Percentiles rank a stretch among this genome's conserved stretches.
phyloP scores from a whole-genome alignment of 2,888 invertebrate species.

The Cephus spinipes region DNA sequence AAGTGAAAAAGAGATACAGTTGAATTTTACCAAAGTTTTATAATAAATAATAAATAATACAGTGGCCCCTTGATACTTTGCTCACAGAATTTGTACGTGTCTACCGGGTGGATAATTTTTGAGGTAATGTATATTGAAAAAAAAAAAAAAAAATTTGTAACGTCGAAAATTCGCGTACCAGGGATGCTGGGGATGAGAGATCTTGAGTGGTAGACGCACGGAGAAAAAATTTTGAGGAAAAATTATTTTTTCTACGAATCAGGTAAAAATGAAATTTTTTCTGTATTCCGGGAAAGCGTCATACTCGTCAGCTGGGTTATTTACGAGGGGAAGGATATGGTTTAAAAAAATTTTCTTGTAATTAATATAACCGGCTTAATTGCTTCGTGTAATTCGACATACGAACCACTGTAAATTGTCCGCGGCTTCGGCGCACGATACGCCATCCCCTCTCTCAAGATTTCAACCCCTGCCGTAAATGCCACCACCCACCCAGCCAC shows the following conservation, averaged over 20 bases:
- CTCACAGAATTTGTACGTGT: too few relatives aligned
- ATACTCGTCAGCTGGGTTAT: neutral
- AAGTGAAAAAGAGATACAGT: too few relatives aligned
- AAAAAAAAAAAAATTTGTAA: too few relatives aligned
- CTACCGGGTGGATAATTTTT: too few relatives aligned
- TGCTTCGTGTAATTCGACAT: neutral
- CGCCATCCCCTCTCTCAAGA: neutral
- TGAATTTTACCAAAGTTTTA: slow-evolving; percentile 12
- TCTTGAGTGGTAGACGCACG: too few relatives aligned
- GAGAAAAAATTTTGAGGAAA: too few relatives aligned
- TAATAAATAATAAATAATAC: slow-evolving; percentile 27
- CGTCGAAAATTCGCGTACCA: too few relatives aligned
- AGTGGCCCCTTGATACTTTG: neutral
- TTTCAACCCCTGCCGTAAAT: neutral
- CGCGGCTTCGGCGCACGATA: neutral
- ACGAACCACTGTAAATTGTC: neutral
- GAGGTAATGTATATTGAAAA: too few relatives aligned
- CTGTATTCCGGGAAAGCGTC: neutral
- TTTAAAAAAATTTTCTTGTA: neutral
- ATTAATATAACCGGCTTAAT: neutral
- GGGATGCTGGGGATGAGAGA: too few relatives aligned
- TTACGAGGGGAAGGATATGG: neutral
- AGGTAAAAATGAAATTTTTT: neutral
- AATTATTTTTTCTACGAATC: too few relatives aligned
- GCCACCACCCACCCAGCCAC: neutral